Base-by-base conservation (phyloP, 2,797 vertebrate species). In the Smutsia gigantea region DNA sequence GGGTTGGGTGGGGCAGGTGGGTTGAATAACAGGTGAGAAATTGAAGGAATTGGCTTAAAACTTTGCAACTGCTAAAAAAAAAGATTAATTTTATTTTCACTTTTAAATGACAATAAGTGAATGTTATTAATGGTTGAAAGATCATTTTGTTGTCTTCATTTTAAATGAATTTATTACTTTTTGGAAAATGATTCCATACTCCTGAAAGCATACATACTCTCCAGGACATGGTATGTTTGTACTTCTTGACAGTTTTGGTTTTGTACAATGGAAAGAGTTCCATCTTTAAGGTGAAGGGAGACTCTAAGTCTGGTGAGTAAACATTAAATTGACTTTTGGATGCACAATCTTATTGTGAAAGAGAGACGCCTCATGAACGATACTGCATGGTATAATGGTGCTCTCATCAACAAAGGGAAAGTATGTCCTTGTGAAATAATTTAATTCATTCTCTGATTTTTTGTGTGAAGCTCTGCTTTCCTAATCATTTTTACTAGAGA, bases 401-500 rank as follows among this genome's bases (percentile, higher is more conserved):
- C 39, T 64, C 19, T 59, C 12, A 27, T 61, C 59, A 49, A 57
- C 39, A 93, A 37, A 91, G 7, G 57, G 7, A 83, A 61, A 31
- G 2, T n/a, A 2, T 37, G 7, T 71, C 18, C 37, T 55, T 77
- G 63, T n/a, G 64, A 78, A 90, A 95, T 69, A 63, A 75, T 69
- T 46, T 39, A 34, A 84, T 82, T 87, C n/a, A 64, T 64, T 89
- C 31, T 68, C 25, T 55, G 14, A 49, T 81, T 89, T 74, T 46
- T 72, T 31, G 46, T 82, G 17, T 46, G 87, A 63, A 92, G 25
- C 59, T 85, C 15, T 0, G 6, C 49, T 90, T 82, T 88, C n/a
- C 49, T 61, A 37, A 89, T 55, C 55, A 53, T 63, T 95, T 85
- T 95, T 90, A 88, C 53, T 72, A 83, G 17, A 31, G 78, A 78